These are phyloP conservation scores for Drepanosiphum platanoidis DNA, from an alignment of 2,888 invertebrate species.

Conservation along the genomic window DNA sequence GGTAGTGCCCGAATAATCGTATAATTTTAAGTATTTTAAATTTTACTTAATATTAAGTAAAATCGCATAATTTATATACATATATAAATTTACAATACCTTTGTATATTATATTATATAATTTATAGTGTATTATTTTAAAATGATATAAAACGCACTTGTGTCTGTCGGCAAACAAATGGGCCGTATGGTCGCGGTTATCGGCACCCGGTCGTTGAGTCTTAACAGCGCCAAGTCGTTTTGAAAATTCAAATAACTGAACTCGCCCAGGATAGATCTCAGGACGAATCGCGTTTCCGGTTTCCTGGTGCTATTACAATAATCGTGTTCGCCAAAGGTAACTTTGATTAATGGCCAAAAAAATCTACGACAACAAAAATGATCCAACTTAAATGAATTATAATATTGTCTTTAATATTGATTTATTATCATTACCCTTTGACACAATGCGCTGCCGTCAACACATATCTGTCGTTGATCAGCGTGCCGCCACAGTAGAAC, in stretches of 20 bases:
- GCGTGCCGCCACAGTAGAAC: constrained; percentile 89
- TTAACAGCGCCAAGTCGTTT: constrained; percentile 84
- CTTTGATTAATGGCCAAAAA: constrained; percentile 93
- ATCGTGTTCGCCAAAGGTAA: constrained; percentile 88
- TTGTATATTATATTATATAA: too few species aligned
- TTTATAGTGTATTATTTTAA: neutral
- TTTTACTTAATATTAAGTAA: too few species aligned
- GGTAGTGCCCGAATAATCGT: too few species aligned
- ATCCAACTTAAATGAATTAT: constrained; percentile 24
- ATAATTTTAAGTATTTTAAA: too few species aligned
- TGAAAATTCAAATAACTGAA: constrained; percentile 88
- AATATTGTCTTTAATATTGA: neutral
- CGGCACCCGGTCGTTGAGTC: constrained; percentile 83
- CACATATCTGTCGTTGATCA: constrained; percentile 88
- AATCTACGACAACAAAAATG: constrained; percentile 73
- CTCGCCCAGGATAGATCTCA: constrained; percentile 80
- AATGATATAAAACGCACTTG: neutral
- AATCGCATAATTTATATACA: neutral
- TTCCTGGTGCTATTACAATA: constrained; percentile 78
- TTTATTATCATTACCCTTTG: constrained; percentile 75
- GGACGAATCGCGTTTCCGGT: constrained; percentile 82
- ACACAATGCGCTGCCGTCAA: constrained; percentile 90
- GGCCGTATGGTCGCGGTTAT: constrained; percentile 83
- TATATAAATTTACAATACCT: too few species aligned
- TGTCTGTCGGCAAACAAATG: constrained; percentile 79